Evolutionary conservation across 1,140 invertebrate species (phyloP).

Genomic region (Drosophila lowei): DNA sequence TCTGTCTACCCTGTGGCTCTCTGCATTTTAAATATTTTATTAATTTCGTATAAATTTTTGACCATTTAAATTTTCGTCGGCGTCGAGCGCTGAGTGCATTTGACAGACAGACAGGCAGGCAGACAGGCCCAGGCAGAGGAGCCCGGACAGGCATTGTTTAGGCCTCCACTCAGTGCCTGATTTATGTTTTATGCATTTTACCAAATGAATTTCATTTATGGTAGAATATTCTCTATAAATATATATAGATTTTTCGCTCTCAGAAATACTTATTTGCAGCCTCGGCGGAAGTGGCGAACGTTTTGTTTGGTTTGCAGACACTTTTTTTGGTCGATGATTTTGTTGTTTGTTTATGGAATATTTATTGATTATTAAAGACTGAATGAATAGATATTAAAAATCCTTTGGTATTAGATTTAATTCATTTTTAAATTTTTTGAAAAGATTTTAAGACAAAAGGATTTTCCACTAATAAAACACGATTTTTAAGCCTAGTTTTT

Average conservation of each 20-base stretch:
- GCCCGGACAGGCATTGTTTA: slow-evolving; percentile 64
- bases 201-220: slow-evolving; percentile 65
- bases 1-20: slow-evolving; percentile 9
- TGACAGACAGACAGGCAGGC: slow-evolving; percentile 50
- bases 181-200: slow-evolving; percentile 73
- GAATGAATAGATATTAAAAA: neutral
- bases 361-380: slow-evolving; percentile 25
- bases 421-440: slow-evolving; percentile 10
- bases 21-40: slow-evolving; percentile 72
- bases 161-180: slow-evolving; percentile 22
- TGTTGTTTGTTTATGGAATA: neutral
- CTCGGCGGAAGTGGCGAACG: slow-evolving; percentile 59
- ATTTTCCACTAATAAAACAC: too few relatives aligned
- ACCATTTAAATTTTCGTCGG: slow-evolving; percentile 65
- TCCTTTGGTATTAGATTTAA: neutral
- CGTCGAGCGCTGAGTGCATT: slow-evolving; percentile 59
- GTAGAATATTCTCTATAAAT: slow-evolving; percentile 29
- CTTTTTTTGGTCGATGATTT: slow-evolving; percentile 9
- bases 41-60: slow-evolving; percentile 65
- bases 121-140: too few relatives aligned
- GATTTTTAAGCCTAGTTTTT: too few relatives aligned
- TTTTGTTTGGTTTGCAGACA: slow-evolving; percentile 52
- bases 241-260: slow-evolving; percentile 24
- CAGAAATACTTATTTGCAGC: slow-evolving; percentile 46
- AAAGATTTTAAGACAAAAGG: neutral